Evolutionary conservation across 2,797 vertebrate genomes (phyloP).

Genomic region (Protonibea diacanthus): DNA sequence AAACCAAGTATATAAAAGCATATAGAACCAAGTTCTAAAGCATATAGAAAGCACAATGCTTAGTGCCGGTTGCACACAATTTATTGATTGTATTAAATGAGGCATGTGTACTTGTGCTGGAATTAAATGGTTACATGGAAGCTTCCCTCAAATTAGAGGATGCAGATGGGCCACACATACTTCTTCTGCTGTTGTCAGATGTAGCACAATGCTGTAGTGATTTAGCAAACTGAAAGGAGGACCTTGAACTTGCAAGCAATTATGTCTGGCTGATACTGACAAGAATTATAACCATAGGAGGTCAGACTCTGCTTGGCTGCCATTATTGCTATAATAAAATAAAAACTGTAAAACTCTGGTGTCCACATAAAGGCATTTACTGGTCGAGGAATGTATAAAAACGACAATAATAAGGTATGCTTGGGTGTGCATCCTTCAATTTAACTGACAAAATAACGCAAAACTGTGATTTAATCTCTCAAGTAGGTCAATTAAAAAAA

Average conservation of each 20-base stretch:
- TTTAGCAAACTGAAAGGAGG: constrained; percentile 10
- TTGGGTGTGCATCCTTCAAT: background rate
- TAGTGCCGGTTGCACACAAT: background rate
- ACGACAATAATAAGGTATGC: background rate
- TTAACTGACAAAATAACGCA: background rate
- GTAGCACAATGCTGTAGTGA: background rate
- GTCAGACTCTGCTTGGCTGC: constrained; percentile 14
- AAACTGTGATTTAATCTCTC: background rate
- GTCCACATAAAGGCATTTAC: background rate
- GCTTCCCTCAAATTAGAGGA: constrained; percentile 11
- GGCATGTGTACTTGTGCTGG: background rate
- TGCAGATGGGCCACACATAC: constrained; percentile 1
- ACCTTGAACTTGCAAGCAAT: constrained; percentile 19
- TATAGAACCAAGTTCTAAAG: no score
- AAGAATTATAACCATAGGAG: constrained; percentile 11
- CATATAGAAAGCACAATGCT: background rate
- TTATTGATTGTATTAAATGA: constrained; percentile 3
- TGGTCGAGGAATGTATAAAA: background rate
- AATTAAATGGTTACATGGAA: background rate
- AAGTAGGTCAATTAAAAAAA: constrained; percentile 12
- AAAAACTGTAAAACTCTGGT: background rate
- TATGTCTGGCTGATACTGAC: background rate
- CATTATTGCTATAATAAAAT: constrained; percentile 3
- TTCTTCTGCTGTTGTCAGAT: background rate
- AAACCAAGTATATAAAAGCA: background rate